Conservation (phyloP, 2,113 vertebrate species). For the Amphilophus citrinellus region DNA sequence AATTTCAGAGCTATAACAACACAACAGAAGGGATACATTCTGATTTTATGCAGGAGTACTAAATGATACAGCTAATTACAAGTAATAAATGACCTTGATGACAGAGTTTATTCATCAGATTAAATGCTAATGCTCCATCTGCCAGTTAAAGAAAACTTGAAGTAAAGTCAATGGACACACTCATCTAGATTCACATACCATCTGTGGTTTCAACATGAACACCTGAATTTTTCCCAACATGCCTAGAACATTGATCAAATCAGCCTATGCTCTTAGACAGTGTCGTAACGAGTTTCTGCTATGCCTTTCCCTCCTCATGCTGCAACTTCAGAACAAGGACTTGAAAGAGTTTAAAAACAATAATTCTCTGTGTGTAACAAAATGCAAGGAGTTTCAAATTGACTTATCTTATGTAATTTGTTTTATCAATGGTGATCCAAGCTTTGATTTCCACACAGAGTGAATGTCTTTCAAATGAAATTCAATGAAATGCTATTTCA, state of each 20-base stretch:
- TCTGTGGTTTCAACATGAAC: constrained; percentile 40
- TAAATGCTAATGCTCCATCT: constrained; percentile 41
- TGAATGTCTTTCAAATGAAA: not conserved
- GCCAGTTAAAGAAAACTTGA: constrained; percentile 33
- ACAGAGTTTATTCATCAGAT: constrained; percentile 29
- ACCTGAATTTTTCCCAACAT: constrained; percentile 21
- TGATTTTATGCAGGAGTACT: not conserved
- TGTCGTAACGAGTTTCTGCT: constrained; percentile 41
- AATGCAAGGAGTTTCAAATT: not conserved
- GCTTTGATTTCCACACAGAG: not conserved
- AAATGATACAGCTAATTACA: constrained; percentile 8
- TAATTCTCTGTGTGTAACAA: constrained; percentile 18
- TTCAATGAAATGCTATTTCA: not conserved
- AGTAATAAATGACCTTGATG: constrained; percentile 40
- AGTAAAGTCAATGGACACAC: constrained; percentile 36
- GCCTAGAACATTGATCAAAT: constrained; percentile 42
- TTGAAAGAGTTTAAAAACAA: constrained; percentile 30
- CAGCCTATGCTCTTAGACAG: constrained; percentile 24
- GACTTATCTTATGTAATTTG: constrained; percentile 13
- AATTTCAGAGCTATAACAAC: not conserved
- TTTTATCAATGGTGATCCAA: constrained; percentile 11
- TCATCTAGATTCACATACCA: constrained; percentile 44
- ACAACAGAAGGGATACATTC: not conserved
- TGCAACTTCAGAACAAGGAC: constrained; percentile 21
- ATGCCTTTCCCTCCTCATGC: constrained; percentile 14